These are phyloP conservation scores for Philaenus spumarius DNA, from an alignment of 1,140 invertebrate species.

Conservation along the genomic window DNA sequence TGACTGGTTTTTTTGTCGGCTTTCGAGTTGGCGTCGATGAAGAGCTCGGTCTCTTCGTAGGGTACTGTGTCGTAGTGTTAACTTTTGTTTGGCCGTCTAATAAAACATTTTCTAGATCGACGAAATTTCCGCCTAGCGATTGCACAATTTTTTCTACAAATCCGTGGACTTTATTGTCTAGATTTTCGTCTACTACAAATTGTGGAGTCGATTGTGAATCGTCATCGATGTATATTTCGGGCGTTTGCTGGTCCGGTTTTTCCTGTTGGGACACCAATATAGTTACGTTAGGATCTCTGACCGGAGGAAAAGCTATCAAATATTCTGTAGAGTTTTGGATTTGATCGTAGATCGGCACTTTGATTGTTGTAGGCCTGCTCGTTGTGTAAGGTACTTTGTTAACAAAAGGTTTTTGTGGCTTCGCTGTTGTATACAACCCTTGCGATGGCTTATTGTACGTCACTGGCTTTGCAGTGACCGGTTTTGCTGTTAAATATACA, in stretches of 20 bases:
- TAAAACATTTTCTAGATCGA: slow-evolving; percentile 69
- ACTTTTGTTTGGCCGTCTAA: slow-evolving; percentile 40
- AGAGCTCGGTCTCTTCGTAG: slow-evolving; percentile 37
- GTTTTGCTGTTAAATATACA: slow-evolving; percentile 3
- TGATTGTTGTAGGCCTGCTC: not conserved
- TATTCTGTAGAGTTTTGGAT: slow-evolving; percentile 49
- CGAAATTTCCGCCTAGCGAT: slow-evolving; percentile 71
- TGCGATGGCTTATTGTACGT: not conserved
- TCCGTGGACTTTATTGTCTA: slow-evolving; percentile 70
- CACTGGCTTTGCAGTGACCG: not conserved
- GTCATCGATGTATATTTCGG: slow-evolving; percentile 18
- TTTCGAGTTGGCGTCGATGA: slow-evolving; percentile 41
- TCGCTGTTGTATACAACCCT: slow-evolving; percentile 1
- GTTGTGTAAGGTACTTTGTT: not conserved
- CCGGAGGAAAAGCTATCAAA: slow-evolving; percentile 72
- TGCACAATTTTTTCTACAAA: slow-evolving; percentile 77
- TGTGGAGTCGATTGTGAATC: slow-evolving; percentile 54
- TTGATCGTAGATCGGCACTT: not conserved
- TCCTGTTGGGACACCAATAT: slow-evolving; percentile 46
- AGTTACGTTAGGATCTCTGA: slow-evolving; percentile 71
- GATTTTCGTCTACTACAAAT: slow-evolving; percentile 62
- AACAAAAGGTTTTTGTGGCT: not conserved
- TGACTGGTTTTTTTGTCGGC: slow-evolving; percentile 36
- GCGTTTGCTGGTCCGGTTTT: slow-evolving; percentile 15
- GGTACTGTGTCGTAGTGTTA: slow-evolving; percentile 22